Conservation (phyloP, 2,888 invertebrate species). For the Deilephila elpenor region DNA sequence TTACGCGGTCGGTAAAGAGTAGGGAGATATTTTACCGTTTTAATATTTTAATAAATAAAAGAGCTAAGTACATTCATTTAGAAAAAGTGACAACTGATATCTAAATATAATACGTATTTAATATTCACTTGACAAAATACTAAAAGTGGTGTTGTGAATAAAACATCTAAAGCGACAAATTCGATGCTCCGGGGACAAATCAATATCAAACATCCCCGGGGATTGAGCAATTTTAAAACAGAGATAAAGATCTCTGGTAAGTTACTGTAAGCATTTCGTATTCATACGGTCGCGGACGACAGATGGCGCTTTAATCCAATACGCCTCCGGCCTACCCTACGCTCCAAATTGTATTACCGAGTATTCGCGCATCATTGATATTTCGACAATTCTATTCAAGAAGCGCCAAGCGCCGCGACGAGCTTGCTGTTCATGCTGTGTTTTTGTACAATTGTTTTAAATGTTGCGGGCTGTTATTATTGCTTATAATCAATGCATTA, state of each 20-base stretch:
- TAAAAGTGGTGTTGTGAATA: constrained; percentile 69
- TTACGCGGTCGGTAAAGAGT: background rate
- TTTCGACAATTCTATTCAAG: constrained; percentile 77
- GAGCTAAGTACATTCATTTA: background rate
- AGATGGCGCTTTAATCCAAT: constrained; percentile 84
- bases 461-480: background rate
- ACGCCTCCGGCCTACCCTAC: constrained; percentile 81
- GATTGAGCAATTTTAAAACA: constrained; percentile 83
- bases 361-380: constrained; percentile 84
- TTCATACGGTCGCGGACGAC: constrained; percentile 81
- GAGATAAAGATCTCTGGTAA: constrained; percentile 81
- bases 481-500: background rate
- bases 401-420: constrained; percentile 50
- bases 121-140: constrained; percentile 35
- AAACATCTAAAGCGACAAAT: constrained; percentile 76
- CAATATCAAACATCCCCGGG: constrained; percentile 75
- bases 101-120: background rate
- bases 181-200: constrained; percentile 78
- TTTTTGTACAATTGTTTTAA: constrained; percentile 32
- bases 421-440: constrained; percentile 46
- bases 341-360: constrained; percentile 82
- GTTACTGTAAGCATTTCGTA: constrained; percentile 79
- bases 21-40: background rate
- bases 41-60: background rate
- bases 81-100: background rate